Evolutionary conservation across 2,113 vertebrate genomes (phyloP), one percentile per base, ranked within the genome.

Genomic region (Nannobrachium achirus): DNA sequence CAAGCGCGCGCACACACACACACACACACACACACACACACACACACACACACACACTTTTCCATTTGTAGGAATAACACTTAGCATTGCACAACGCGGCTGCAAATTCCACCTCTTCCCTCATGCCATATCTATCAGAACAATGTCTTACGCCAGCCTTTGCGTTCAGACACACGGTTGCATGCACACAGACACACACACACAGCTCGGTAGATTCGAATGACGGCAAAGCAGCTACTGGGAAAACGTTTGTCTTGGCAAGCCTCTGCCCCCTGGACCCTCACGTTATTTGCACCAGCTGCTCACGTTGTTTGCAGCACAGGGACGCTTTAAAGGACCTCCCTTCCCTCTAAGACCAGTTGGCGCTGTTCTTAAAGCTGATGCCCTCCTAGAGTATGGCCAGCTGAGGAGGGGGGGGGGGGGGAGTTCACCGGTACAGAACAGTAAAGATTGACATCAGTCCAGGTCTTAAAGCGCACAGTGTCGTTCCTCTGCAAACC

Each of bases 171-270:
- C 57, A 52, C 48, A 64, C 51, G 45, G 50, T 16, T 44, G 19
- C 53, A 6, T 8, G 11, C 15, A 40, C 10, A 13, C 46, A 51
- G 9, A 63, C 62, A 40, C 45, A 50, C 63, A 65, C 45, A 63
- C 0, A 55, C 38, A 51, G 15, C 63, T 71, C 33, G 80, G 59
- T 62, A 52, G 78, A 89, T 66, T 61, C 16, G 10, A 76, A 69
- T 64, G 80, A 89, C 69, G 81, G 77, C 80, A 76, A 76, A 78
- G 82, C 62, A 38, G 78, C 91, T 88, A 83, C 88, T 89, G 83
- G 79, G 90, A 89, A 82, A 92, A 91, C 83, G 82, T 92, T 93
- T 88, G 84, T 88, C 80, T 90, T 92, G 90, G 91, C 91, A 82
- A 71, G 63, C 50, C 4, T 25, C 70, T 72, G 57, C 57, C 76